Evolutionary conservation across 2,888 invertebrate genomes (phyloP).

Genomic region (Eumerus sabulonum): DNA sequence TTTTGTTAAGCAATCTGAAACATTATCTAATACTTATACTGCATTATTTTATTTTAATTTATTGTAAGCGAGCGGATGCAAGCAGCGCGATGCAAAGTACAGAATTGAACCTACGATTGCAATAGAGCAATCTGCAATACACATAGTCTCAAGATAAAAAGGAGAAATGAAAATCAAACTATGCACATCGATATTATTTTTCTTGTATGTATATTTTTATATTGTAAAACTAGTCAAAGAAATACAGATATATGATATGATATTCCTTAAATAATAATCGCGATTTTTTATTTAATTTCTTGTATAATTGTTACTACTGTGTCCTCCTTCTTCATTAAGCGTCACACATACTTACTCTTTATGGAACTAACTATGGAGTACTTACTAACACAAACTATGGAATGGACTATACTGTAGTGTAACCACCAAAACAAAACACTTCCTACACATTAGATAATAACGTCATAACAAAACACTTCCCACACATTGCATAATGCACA

Average conservation of each 20-base stretch:
- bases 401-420: too few species aligned
- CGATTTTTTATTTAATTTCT: not conserved
- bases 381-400: too few species aligned
- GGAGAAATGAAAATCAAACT: slow-evolving; percentile 31
- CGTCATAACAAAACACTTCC: too few species aligned
- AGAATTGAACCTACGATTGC: slow-evolving; percentile 28
- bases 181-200: slow-evolving; percentile 49
- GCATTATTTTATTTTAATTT: not conserved
- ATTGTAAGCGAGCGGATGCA: slow-evolving; percentile 12
- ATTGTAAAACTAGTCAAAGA: slow-evolving; percentile 67
- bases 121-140: slow-evolving; percentile 42
- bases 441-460: too few species aligned
- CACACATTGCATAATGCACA: too few species aligned
- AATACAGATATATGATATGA: slow-evolving; percentile 54
- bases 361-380: too few species aligned
- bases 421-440: too few species aligned
- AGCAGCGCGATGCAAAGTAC: not conserved
- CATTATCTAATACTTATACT: not conserved
- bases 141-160: slow-evolving; percentile 8
- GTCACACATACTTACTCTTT: too few species aligned
- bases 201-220: slow-evolving; percentile 63
- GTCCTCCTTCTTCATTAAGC: too few species aligned
- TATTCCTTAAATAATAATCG: slow-evolving; percentile 38
- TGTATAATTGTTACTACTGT: too few species aligned
- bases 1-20: too few species aligned